A percentile compares a stretch with the other conserved stretches of the same genome.
Conservation (phyloP, 2,113 vertebrate species). For the Ctenomys sociabilis region DNA sequence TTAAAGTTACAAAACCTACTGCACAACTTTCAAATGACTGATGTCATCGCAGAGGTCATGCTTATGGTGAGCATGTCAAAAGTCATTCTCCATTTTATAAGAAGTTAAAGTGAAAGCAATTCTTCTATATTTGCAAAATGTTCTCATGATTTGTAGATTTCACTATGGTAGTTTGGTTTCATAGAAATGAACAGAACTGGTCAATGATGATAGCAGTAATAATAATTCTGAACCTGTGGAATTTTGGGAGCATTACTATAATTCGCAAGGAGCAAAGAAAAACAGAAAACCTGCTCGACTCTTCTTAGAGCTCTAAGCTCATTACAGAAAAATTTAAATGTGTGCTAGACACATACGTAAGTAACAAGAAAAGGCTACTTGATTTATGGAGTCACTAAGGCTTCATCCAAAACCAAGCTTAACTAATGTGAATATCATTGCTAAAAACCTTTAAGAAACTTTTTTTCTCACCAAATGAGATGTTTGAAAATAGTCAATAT, state of each 20-base stretch:
- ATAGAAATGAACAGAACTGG: background rate
- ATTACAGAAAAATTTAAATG: background rate
- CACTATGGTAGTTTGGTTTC: background rate
- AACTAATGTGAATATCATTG: constrained; percentile 19
- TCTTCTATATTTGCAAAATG: background rate
- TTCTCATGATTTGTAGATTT: background rate
- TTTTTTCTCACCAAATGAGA: background rate
- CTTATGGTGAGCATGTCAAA: no score
- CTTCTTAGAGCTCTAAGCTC: background rate
- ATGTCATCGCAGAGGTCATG: background rate
- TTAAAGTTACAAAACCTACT: no score
- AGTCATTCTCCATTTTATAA: no score
- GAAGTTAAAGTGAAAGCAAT: background rate
- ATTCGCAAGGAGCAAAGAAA: background rate
- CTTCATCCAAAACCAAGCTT: background rate
- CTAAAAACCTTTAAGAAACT: background rate
- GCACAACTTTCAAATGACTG: background rate
- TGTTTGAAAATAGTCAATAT: constrained; percentile 45
- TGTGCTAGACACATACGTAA: background rate
- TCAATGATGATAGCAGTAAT: no score
- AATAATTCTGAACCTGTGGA: background rate
- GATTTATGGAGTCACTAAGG: background rate
- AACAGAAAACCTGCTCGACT: background rate
- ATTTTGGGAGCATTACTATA: background rate
- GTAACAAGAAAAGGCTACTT: background rate